phyloP scores from a whole-genome alignment of 2,888 invertebrate species.

The Dinocampus coccinellae region DNA sequence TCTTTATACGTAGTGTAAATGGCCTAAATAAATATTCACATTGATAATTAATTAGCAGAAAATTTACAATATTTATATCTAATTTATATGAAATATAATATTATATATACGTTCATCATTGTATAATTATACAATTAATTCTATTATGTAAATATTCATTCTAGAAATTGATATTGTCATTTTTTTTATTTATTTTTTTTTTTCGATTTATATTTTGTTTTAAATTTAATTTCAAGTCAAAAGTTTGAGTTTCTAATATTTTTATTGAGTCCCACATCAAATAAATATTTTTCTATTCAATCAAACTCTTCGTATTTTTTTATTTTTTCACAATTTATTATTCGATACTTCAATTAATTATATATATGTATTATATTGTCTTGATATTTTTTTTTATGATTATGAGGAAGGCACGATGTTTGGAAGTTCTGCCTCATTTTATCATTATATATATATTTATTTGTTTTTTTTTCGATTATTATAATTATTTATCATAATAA shows the following conservation, averaged over 20 bases:
- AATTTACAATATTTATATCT: conserved; percentile 47
- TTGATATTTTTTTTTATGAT: conserved; percentile 47
- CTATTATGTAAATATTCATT: conserved; percentile 36
- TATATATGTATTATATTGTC: conserved; percentile 59
- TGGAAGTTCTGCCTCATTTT: conserved; percentile 61
- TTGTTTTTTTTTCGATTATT: conserved; percentile 28
- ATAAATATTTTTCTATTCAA: conserved; percentile 17
- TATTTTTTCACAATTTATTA: conserved; percentile 29
- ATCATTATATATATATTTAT: too few species aligned
- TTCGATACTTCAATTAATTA: conserved; percentile 27
- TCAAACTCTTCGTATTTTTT: conserved; percentile 25
- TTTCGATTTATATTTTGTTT: not conserved
- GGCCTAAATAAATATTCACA: conserved; percentile 34
- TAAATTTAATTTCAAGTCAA: conserved; percentile 32
- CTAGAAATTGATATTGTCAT: conserved; percentile 43
- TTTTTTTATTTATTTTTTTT: conserved; percentile 16
- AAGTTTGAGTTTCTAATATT: conserved; percentile 37
- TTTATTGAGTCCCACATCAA: conserved; percentile 21
- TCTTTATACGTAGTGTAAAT: too few species aligned
- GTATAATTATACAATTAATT: conserved; percentile 25
- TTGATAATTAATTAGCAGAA: conserved; percentile 45
- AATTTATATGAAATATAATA: conserved; percentile 40
- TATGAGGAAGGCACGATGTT: conserved; percentile 62
- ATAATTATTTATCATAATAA: not conserved
- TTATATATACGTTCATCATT: conserved; percentile 36